Base-by-base conservation (phyloP, 1,140 invertebrate species). In the Drosophila navojoa region DNA sequence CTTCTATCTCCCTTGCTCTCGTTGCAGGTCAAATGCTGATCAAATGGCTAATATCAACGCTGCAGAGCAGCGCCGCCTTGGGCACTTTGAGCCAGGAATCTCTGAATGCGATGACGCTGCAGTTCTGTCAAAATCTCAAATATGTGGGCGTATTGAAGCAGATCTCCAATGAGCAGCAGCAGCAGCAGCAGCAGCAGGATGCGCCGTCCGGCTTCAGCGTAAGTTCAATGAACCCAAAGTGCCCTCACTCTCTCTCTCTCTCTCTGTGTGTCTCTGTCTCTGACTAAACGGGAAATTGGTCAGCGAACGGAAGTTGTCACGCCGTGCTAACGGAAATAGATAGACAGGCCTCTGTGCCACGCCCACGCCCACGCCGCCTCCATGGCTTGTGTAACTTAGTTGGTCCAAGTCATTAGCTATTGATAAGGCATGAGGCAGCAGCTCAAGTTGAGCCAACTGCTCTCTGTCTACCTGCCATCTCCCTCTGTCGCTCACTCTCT, bases 81-180 rank as follows among this genome's bases (percentile, higher is more conserved):
- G 73, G 69, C 52, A 44, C 32, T 22, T 29, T 40, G 13, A 15
- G 32, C 44, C 76, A 57, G 62, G 93, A 94, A 58, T 94, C 95
- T 80, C 92, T 97, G 52, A 95, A 95, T 84, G 94, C 95, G 49
- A 92, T 98, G 62, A 95, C 95, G 16, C 93, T 95, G 57, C 96
- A 97, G 89, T 96, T 98, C 89, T 98, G 96, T 90, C 96, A 96
- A 0, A 95, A 97, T 93, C 93, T 98, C n/a, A 92, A 98, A n/a
- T 95, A 96, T 40, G 96, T 96, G 53, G 97, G 97, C 0, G 96
- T 98, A 16, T 92, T 98, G 6, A 94, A 95, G 64, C 95, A 97
- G 91, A 94, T 97, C 76, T 94, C 87, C 69, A 90, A 68, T 42
- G 80, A 89, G 29, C 79, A 87, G 38, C 74, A 72, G 29, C 69